Evolutionary conservation across 2,888 invertebrate species (phyloP), one percentile per base, ranked within the genome.

Genomic region (Flabesymbios commensalis): DNA sequence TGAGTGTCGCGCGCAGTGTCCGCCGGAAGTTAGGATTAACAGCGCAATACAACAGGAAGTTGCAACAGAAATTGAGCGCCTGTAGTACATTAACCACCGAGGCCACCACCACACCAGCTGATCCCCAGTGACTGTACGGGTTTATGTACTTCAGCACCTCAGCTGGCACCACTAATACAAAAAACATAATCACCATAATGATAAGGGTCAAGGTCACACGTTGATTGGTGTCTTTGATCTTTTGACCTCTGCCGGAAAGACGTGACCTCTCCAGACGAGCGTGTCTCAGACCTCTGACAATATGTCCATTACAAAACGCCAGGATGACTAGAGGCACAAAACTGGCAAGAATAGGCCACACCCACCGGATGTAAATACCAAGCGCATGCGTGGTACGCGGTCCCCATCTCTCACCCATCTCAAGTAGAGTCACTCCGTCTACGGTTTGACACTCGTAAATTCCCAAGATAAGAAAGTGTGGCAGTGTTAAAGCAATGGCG

Each of bases 1-100:
- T n/a, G 7, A 49, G 31, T 32, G 31, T 14, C 10, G 49, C 22
- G 14, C 49, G 70, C 17, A 78, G 61, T 3, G 90, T 90, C 74
- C 87, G 88, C 36, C 90, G 87, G 79, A 90, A 90, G 75, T 90
- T 90, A 74, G 89, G 88, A 66, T 90, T 90, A 79, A 90, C 90
- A 58, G 90, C 85, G 78, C 89, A 90, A 82, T 90, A 90, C 63
- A 90, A 88, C 79, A 90, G 89, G 83, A 90, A 90, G 36, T 90
- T 90, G 67, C 90, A 45, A 42, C 90, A 90, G 80, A 90, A 90
- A 81, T 90, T 90, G 69, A 41, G n/a, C 14, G 59, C 29, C 43
- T 64, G 64, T 41, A 64, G 36, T 5, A 57, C 19, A 48, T 64
- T 64, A 19, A 60, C 51, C n/a, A 64, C 54, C 5, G 45, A 36